These are phyloP conservation scores for Ahaetulla prasina DNA, from an alignment of 2,113 vertebrate species.

Conservation along the genomic window DNA sequence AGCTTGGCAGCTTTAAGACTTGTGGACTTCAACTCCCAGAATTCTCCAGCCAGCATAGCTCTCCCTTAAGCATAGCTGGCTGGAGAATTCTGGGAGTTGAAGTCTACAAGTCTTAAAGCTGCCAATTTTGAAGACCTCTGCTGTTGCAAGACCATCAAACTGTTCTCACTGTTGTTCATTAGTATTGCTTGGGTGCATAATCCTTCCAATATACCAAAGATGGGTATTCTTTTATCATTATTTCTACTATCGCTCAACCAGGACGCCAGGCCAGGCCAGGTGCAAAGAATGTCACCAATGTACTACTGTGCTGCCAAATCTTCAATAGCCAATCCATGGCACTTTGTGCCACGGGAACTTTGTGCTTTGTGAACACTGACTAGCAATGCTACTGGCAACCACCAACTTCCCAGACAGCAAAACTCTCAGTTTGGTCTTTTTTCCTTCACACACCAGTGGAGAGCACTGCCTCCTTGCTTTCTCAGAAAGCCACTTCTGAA, in stretches of 20 bases:
- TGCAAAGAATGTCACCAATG: not conserved
- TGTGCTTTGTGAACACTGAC: not conserved
- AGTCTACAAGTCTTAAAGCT: too few species aligned
- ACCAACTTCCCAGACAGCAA: not conserved
- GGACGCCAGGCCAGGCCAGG: not conserved
- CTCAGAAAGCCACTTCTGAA: not conserved
- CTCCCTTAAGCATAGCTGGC: too few species aligned
- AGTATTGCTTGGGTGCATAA: not conserved
- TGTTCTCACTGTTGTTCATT: not conserved
- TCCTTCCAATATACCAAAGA: not conserved
- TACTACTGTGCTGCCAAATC: not conserved
- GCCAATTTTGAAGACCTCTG: too few species aligned
- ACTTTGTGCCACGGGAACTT: not conserved
- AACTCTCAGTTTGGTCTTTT: not conserved
- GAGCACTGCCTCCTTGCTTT: not conserved
- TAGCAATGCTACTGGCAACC: not conserved
- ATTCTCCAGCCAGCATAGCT: too few species aligned
- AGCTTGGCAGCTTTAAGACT: too few species aligned
- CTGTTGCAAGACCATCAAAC: not conserved
- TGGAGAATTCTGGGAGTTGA: too few species aligned
- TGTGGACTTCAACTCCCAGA: too few species aligned
- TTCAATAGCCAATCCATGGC: not conserved
- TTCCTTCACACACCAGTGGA: not conserved
- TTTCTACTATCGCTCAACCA: not conserved
- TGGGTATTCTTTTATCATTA: not conserved